These are phyloP conservation scores for Tetraodon nigroviridis DNA, from an alignment of 2,113 vertebrate genomes.

Conservation along the genomic window DNA sequence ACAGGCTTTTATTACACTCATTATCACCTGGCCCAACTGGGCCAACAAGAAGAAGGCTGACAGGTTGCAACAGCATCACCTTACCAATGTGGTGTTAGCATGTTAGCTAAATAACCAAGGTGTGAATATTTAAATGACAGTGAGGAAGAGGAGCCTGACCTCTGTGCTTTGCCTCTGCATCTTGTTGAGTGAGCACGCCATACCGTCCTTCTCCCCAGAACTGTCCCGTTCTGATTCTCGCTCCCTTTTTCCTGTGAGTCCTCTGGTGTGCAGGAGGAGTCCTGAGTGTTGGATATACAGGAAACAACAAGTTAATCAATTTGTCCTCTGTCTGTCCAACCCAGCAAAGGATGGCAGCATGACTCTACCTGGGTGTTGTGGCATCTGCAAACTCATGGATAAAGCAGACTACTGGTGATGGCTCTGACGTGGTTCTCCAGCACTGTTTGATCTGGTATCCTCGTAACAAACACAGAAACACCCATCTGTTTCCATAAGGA, in stretches of 20 bases:
- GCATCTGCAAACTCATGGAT: constrained; percentile 69
- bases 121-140: no score
- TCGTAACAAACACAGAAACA: constrained; percentile 18
- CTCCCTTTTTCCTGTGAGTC: constrained; percentile 67
- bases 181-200: constrained; percentile 61
- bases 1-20: no score
- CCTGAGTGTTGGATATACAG: constrained; percentile 29
- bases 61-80: no score
- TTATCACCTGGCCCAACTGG: no score
- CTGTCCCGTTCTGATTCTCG: constrained; percentile 65
- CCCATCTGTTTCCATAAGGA: no score
- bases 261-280: constrained; percentile 49
- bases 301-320: not conserved
- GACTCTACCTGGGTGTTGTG: constrained; percentile 64
- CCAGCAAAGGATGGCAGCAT: not conserved
- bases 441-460: constrained; percentile 63
- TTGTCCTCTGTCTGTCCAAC: not conserved
- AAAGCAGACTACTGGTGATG: constrained; percentile 52
- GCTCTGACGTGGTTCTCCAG: constrained; percentile 51
- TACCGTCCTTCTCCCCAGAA: constrained; percentile 48
- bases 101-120: no score
- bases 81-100: no score
- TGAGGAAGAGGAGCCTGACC: constrained; percentile 36
- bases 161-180: constrained; percentile 68
- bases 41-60: no score